Base-by-base conservation (phyloP, 2,797 vertebrate genomes). In the Sphenodon punctatus region DNA sequence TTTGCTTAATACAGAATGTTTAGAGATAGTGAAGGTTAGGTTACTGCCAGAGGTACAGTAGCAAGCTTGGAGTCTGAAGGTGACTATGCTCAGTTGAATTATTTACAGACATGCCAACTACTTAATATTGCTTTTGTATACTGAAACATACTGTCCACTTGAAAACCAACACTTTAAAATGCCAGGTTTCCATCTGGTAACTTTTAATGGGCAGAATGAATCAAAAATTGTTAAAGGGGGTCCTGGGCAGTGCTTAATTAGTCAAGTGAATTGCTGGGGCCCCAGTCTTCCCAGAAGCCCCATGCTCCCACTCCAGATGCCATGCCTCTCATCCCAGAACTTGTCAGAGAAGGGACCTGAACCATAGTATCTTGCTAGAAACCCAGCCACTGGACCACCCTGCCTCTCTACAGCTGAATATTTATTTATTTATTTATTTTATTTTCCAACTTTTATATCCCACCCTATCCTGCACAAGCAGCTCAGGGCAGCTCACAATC, bases 91-190 rank as follows among this genome's bases (percentile, higher is more conserved):
- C 59, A 27, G 43, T 19, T 4, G 23, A 27, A 42, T 19, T 25
- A 39, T 71, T 41, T 72, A 45, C 36, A 45, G 42, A 60, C 27
- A 6, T 78, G 32, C 38, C 66, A 65, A 45, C 10, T 69, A 55
- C 1, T 23, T 46, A 5, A 1, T 10, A 1, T 14, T 3, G 0
- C 25, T 25, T 55, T 70, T 8, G 51, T 53, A 16, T 55, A 53
- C 80, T 75, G 74, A 34, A 59, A 75, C 38, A 32, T 43, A 5
- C 14, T 49, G 61, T 55, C 55, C 3, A 0, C 22, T 78, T 23
- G 56, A 60, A 73, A 27, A 43, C 13, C 1, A 0, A 12, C 25
- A 32, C 34, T 63, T 19, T 39, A 20, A 23, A 59, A 36, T 9
- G 20, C 4, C 59, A 58, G 34, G 15, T 43, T 81, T 84, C 34